A percentile compares a stretch with the other conserved stretches of the same genome.
Conservation (phyloP, 2,888 invertebrate genomes). For the Phyllotreta cruciferae region DNA sequence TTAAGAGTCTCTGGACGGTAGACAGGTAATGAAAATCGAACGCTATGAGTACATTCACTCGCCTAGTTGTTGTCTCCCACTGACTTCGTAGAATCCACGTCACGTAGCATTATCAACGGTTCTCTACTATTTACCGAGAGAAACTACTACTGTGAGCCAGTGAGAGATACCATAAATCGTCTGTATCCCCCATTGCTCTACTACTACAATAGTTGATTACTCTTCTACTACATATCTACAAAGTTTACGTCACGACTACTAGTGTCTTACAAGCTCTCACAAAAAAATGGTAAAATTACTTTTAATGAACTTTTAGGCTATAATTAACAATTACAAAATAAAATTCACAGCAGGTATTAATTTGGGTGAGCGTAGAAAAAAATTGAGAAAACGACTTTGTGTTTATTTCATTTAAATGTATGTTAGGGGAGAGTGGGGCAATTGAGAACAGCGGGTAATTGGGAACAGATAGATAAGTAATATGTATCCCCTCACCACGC, state of each 20-base stretch:
- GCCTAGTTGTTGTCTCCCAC: constrained; percentile 42
- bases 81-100: constrained; percentile 56
- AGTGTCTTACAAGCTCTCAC: constrained; percentile 34
- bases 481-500: too few relatives aligned
- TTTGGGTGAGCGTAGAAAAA: constrained; percentile 14
- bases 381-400: neutral
- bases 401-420: constrained; percentile 4
- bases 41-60: constrained; percentile 36
- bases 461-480: too few relatives aligned
- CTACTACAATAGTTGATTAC: constrained; percentile 50
- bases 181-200: constrained; percentile 36
- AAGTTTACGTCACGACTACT: constrained; percentile 53
- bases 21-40: constrained; percentile 53
- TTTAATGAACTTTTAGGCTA: constrained; percentile 32
- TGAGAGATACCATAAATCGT: constrained; percentile 56
- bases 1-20: constrained; percentile 60
- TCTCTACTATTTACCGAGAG: constrained; percentile 56
- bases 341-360: constrained; percentile 1
- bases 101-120: constrained; percentile 54
- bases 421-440: neutral
- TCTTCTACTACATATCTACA: constrained; percentile 55
- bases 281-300: constrained; percentile 37
- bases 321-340: constrained; percentile 19
- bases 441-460: too few relatives aligned
- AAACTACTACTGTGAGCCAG: constrained; percentile 55